Evolutionary conservation across 2,888 invertebrate species (phyloP), one percentile per base, ranked within the genome.

Genomic region (Zeuzera pyrina): DNA sequence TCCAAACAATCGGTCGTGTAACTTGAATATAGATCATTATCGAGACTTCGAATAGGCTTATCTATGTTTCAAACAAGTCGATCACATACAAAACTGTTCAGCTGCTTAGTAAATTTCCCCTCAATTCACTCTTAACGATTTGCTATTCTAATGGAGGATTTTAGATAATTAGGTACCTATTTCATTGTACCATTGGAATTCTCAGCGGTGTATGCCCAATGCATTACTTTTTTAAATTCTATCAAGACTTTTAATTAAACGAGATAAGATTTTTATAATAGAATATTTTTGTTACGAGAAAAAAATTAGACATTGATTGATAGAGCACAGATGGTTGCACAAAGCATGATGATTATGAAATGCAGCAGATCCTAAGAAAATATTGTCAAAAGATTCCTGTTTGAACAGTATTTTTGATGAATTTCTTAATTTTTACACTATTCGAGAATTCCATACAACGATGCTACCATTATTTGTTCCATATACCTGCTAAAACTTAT

Each of bases 11-110:
- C 73, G 69, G 52, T 52, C 62, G 78, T 62, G 79, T 65, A 72
- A 73, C 69, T 53, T 66, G 74, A 79, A 78, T 74, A 71, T 71
- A 50, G 83, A 83, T 83, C 64, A 71, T 78, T 81, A 81, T 83
- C 81, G 44, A 53, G 58, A 53, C 57, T 67, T 63, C 47, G 57
- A 59, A 57, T 55, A 53, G 45, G 71, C 71, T 77, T 81, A 79
- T 79, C 81, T 74, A 31, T 58, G 53, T 66, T 58, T 50, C 56
- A 70, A 57, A 68, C 59, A 53, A 53, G 56, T 76, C 78, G 77
- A 73, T 78, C 74, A 61, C 49, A 49, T 54, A 55, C 58, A 63
- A 61, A 68, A 50, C 52, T 56, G 57, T 57, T 71, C 65, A 65
- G 58, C 61, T 69, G 65, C 59, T 53, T 68, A 52, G 54, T 57